Base-by-base conservation (phyloP, 2,113 vertebrate species). In the Neogale vison region DNA sequence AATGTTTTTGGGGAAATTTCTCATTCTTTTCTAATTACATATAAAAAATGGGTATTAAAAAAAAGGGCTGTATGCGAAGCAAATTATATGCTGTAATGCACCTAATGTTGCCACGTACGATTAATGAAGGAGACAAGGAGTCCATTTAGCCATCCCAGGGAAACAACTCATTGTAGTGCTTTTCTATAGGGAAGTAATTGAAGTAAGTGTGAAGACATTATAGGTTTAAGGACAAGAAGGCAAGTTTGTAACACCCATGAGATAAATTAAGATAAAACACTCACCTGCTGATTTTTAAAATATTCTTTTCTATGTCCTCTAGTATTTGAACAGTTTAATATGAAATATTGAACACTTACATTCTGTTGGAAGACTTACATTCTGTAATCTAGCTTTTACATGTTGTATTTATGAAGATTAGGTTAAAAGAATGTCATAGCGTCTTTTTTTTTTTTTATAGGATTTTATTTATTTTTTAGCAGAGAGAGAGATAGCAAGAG, bases 201-300 rank as follows among this genome's bases (percentile, higher is more conserved):
- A 88, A 95, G 67, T 93, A 93, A 87, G 45, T 93, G 93, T 94
- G 77, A 91, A 94, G 67, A 74, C 36, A 72, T 90, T 50, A 63
- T 52, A 90, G 55, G 23, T 55, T 79, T 88, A 92, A 95, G 55
- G n/a, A 83, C 24, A 85, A 76, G 67, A 67, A 77, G 67, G 31
- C 77, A 94, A 52, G 3, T 81, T 39, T 86, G 34, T 90, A 65
- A 93, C 45, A 95, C 36, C 59, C 4, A 12, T 76, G 29, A 83
- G 69, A 34, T 69, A 7, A 87, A 69, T 50, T 74, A 47, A 91
- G 29, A 65, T 91, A 86, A 93, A 93, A 69, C 57, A 76, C 15
- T 79, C 15, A 81, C 11, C 34, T 94, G 29, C 39, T 88, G 29
- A 83, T 55, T 92, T 83, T 88, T 83, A 0, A 65, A 95, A 84